These are phyloP conservation scores for Isichthys henryi DNA, from an alignment of 2,113 vertebrate species.

Conservation along the genomic window DNA sequence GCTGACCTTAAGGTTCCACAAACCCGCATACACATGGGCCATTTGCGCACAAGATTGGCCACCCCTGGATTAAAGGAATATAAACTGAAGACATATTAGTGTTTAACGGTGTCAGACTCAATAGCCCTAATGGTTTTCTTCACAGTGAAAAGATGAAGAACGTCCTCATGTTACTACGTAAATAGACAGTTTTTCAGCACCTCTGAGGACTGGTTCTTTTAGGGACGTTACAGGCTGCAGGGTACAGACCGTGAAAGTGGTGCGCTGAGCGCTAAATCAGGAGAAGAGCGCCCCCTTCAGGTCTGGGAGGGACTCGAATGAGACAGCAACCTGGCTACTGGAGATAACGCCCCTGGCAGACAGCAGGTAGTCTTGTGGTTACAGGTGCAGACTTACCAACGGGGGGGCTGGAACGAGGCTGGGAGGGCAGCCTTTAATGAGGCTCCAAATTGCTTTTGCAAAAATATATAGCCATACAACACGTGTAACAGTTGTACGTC, in stretches of 20 bases:
- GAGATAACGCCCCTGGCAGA: background rate
- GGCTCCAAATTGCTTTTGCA: background rate
- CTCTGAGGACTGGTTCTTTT: conserved; percentile 17
- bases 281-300: background rate
- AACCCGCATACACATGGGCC: no score
- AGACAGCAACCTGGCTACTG: background rate
- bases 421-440: background rate
- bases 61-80: background rate
- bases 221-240: background rate
- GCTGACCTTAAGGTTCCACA: no score
- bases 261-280: conserved; percentile 9
- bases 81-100: background rate
- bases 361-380: background rate
- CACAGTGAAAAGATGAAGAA: conserved; percentile 6
- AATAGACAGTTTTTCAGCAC: background rate
- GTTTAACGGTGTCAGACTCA: background rate
- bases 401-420: background rate
- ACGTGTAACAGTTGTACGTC: background rate
- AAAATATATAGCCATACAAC: background rate
- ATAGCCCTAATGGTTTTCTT: conserved; percentile 11
- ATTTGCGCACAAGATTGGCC: no score
- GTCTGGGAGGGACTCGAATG: background rate
- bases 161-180: background rate
- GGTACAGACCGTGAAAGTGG: conserved; percentile 15
- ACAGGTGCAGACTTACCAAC: background rate